A percentile compares a stretch with the other conserved stretches of the same genome.
These are phyloP conservation scores for Hyposoter didymator DNA, from an alignment of 2,888 invertebrate genomes.

Conservation along the genomic window DNA sequence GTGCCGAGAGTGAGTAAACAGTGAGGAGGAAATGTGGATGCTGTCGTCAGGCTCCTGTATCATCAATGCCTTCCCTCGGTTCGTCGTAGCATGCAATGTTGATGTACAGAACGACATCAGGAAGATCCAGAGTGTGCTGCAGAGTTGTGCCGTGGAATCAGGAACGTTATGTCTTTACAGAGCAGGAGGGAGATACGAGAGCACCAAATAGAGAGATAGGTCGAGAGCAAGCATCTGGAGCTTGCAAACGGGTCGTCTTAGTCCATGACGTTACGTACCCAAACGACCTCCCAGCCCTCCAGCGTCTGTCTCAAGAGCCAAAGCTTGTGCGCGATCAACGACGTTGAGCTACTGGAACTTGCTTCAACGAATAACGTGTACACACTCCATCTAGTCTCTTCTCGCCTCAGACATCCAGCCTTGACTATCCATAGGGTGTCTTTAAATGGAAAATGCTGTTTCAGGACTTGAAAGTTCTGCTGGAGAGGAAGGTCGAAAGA, in stretches of 20 bases:
- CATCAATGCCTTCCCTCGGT: constrained; percentile 18
- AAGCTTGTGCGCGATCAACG: constrained; percentile 47
- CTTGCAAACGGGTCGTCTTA: constrained; percentile 38
- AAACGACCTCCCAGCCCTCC: constrained; percentile 15
- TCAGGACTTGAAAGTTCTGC: too few species aligned
- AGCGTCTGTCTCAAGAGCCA: constrained; percentile 38
- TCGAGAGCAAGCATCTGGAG: constrained; percentile 29
- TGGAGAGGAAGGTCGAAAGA: neutral
- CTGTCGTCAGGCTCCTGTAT: neutral
- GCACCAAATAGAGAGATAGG: constrained; percentile 5
- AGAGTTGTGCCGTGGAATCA: constrained; percentile 19
- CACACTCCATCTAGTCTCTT: constrained; percentile 33
- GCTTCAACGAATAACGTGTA: constrained; percentile 30
- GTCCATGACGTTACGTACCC: constrained; percentile 15
- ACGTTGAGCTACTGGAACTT: constrained; percentile 22
- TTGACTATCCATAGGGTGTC: neutral
- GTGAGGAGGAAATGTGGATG: constrained; percentile 31
- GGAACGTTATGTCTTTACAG: constrained; percentile 24
- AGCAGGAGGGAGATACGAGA: neutral
- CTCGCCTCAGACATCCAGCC: constrained; percentile 8
- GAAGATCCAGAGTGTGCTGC: constrained; percentile 22
- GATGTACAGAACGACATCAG: constrained; percentile 25
- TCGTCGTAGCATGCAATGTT: neutral
- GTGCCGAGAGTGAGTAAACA: constrained; percentile 42
- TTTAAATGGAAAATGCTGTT: neutral